A percentile compares a stretch with the other conserved stretches of the same genome.
These are phyloP conservation scores for Lucifuga dentata DNA, from an alignment of 2,113 vertebrate species.

Conservation along the genomic window DNA sequence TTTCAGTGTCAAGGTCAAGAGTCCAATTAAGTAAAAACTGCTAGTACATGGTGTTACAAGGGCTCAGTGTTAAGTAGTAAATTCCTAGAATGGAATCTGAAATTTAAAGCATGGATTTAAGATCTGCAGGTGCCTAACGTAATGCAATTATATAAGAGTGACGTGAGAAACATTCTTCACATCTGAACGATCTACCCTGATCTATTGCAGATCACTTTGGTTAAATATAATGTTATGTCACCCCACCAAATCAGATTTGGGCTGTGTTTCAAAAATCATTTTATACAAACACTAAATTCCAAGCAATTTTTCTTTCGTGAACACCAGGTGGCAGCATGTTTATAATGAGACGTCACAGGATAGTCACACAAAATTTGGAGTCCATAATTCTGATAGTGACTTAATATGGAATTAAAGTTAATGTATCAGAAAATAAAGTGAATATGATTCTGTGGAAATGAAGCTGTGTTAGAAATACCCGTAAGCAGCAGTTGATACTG, in stretches of 20 bases:
- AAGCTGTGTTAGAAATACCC: constrained; percentile 79
- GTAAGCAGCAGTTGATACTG: constrained; percentile 95
- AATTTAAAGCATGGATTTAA: constrained; percentile 48
- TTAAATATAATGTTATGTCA: constrained; percentile 61
- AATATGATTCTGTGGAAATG: not conserved
- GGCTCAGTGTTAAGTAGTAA: constrained; percentile 22
- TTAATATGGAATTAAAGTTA: not conserved
- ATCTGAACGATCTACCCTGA: constrained; percentile 21
- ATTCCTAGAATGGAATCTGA: constrained; percentile 51
- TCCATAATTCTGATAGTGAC: not conserved
- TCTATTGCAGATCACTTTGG: constrained; percentile 44
- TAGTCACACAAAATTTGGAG: not conserved
- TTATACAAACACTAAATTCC: constrained; percentile 33
- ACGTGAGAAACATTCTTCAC: constrained; percentile 55
- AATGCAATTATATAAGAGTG: constrained; percentile 55
- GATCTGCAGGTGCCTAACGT: constrained; percentile 49
- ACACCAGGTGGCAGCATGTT: constrained; percentile 67
- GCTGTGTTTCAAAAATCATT: constrained; percentile 49
- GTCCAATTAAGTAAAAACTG: not conserved
- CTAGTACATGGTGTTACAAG: constrained; percentile 9
- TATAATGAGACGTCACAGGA: not conserved
- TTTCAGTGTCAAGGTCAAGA: not conserved
- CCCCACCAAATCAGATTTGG: constrained; percentile 61
- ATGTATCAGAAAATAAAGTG: not conserved
- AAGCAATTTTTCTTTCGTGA: not conserved